phyloP scores from a whole-genome alignment of 2,113 vertebrate genomes.

The Peucedramus taeniatus region DNA sequence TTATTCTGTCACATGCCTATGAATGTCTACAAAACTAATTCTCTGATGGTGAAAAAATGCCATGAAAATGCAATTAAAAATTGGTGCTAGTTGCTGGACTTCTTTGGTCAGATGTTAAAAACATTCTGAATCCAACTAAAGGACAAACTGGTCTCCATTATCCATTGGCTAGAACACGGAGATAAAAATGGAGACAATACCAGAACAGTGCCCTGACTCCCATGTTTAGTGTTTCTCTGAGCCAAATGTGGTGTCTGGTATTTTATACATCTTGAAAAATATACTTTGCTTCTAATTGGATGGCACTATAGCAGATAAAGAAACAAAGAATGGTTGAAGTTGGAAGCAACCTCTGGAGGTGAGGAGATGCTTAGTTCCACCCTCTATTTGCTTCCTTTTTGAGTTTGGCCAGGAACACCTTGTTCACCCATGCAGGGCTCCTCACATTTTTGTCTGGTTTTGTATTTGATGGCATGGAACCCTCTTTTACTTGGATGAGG shows the following conservation, averaged over 20 bases:
- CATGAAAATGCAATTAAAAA: background rate
- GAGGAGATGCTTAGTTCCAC: fast-evolving
- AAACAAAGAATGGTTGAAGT: background rate
- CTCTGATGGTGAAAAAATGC: background rate
- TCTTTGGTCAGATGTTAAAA: background rate
- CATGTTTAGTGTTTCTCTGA: background rate
- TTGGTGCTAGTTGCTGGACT: background rate
- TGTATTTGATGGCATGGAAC: background rate
- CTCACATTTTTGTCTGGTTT: background rate
- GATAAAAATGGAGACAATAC: background rate
- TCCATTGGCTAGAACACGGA: background rate
- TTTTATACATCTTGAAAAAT: background rate
- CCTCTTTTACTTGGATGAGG: background rate
- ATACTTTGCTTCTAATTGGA: background rate
- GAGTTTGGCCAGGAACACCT: background rate
- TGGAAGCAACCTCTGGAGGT: background rate
- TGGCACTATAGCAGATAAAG: fast-evolving
- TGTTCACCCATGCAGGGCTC: background rate
- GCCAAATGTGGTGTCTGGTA: background rate
- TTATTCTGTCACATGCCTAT: background rate
- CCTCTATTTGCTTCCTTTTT: background rate
- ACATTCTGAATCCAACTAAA: background rate
- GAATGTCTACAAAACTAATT: background rate
- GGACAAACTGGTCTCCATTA: background rate
- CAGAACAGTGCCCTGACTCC: background rate